Percentiles rank a stretch among this genome's conserved stretches.
These are phyloP conservation scores for Leptoteleia sp. DNA, from an alignment of 1,140 invertebrate species.

Conservation along the genomic window DNA sequence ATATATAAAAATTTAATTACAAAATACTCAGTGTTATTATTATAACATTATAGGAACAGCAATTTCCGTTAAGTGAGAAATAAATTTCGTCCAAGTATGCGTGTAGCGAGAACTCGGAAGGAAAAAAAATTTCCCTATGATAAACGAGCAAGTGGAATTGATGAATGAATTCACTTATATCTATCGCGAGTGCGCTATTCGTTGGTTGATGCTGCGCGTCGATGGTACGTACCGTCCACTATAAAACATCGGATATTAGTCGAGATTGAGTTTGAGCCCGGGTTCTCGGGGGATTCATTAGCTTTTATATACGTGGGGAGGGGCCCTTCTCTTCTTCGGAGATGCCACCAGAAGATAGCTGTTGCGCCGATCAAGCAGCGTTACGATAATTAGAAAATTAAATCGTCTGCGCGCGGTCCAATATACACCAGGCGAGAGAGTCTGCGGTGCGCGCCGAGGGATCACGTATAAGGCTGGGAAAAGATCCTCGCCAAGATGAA, in stretches of 20 bases:
- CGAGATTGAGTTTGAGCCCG: conserved; percentile 74
- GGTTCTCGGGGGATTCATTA: conserved; percentile 77
- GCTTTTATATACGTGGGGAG: conserved; percentile 75
- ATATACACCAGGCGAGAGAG: conserved; percentile 63
- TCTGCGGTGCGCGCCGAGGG: conserved; percentile 43
- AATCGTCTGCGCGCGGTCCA: conserved; percentile 74
- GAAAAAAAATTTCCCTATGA: too few species aligned
- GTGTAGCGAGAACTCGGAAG: too few species aligned
- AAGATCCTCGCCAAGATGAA: conserved; percentile 57
- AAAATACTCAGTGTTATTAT: too few species aligned
- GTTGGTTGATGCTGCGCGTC: too few species aligned
- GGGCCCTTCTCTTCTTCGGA: conserved; percentile 69
- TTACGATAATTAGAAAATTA: conserved; percentile 82
- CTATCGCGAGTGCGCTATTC: too few species aligned
- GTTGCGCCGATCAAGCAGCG: conserved; percentile 71
- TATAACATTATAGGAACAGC: too few species aligned
- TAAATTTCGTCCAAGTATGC: too few species aligned
- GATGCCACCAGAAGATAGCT: conserved; percentile 78
- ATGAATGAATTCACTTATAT: conserved; percentile 40
- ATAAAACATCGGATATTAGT: conserved; percentile 77
- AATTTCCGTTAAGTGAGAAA: too few species aligned
- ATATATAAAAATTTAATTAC: too few species aligned
- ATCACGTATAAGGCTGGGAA: conserved; percentile 57
- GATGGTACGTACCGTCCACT: too few species aligned
- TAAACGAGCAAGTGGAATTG: conserved; percentile 15